These are phyloP conservation scores for Orientallactaga bullata DNA, from an alignment of 2,113 vertebrate species.

Conservation along the genomic window DNA sequence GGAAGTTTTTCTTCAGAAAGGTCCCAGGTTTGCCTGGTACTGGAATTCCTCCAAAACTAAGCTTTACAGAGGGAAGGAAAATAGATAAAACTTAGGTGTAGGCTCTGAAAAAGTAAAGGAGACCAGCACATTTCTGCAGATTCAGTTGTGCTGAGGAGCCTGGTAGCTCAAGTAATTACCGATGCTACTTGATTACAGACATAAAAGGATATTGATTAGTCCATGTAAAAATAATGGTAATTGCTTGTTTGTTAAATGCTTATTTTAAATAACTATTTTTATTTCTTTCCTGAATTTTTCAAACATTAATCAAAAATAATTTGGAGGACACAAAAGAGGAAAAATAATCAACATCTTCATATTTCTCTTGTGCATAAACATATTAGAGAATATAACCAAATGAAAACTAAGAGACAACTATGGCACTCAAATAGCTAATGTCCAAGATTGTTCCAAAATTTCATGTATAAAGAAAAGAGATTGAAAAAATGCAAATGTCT, in stretches of 20 bases:
- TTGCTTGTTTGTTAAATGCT: slow-evolving; percentile 63
- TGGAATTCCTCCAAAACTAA: slow-evolving; percentile 98
- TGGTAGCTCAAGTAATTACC: slow-evolving; percentile 71
- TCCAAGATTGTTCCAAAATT: neutral
- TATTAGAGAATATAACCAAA: neutral
- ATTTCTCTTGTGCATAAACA: slow-evolving; percentile 30
- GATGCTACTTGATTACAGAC: slow-evolving; percentile 72
- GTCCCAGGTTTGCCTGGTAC: slow-evolving; percentile 98
- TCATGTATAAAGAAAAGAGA: neutral
- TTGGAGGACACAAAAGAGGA: slow-evolving; percentile 3
- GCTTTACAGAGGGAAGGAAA: slow-evolving; percentile 87
- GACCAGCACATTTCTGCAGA: neutral
- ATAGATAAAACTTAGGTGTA: slow-evolving; percentile 81
- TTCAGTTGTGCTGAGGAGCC: slow-evolving; percentile 37
- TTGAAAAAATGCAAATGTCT: neutral
- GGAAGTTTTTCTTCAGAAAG: slow-evolving; percentile 98
- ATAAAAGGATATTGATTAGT: slow-evolving; percentile 77
- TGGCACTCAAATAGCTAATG: neutral
- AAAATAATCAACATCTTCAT: slow-evolving; percentile 51
- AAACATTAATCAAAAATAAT: slow-evolving; percentile 74
- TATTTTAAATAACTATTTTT: slow-evolving; percentile 68
- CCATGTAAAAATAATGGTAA: slow-evolving; percentile 76
- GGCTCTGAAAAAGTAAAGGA: slow-evolving; percentile 34
- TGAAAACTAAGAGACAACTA: neutral
- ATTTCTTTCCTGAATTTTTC: slow-evolving; percentile 61